phyloP scores from a whole-genome alignment of 2,888 invertebrate genomes.

The Keiferia lycopersicella region DNA sequence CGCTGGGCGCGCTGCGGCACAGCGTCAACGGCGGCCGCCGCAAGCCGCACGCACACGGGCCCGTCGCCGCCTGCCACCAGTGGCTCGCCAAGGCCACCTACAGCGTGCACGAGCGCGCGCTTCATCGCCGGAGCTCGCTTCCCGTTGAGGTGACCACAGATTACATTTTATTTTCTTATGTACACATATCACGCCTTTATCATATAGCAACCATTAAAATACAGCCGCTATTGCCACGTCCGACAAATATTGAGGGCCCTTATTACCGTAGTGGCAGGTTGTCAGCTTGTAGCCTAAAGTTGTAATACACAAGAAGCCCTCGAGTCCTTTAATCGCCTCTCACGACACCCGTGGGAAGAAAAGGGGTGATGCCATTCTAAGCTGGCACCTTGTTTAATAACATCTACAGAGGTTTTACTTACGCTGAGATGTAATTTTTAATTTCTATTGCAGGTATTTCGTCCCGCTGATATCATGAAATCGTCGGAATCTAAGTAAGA shows the following conservation, averaged over 20 bases:
- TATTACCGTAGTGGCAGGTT: too few species aligned
- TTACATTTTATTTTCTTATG: too few species aligned
- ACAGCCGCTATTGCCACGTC: too few species aligned
- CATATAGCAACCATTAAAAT: too few species aligned
- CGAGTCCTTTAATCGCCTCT: too few species aligned
- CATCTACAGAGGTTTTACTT: background rate
- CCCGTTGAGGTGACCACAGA: conserved; percentile 75
- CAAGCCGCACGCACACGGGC: conserved; percentile 39
- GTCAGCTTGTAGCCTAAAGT: too few species aligned
- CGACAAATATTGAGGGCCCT: too few species aligned
- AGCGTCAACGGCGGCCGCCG: conserved; percentile 54
- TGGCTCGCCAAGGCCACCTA: conserved; percentile 54
- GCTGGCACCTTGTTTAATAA: too few species aligned
- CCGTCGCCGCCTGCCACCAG: conserved; percentile 54
- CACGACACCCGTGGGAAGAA: too few species aligned
- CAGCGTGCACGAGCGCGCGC: conserved; percentile 45
- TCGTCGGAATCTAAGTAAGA: conserved; percentile 39
- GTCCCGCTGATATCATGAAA: conserved; percentile 42
- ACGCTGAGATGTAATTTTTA: background rate
- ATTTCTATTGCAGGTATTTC: conserved; percentile 53
- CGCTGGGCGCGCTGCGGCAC: conserved; percentile 45
- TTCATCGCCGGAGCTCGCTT: conserved; percentile 64
- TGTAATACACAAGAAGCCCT: too few species aligned
- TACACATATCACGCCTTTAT: background rate
- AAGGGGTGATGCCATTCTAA: too few species aligned